Evolutionary conservation across 2,888 invertebrate genomes (phyloP), one percentile per base, ranked within the genome.

Genomic region (Brachypterus glaber): DNA sequence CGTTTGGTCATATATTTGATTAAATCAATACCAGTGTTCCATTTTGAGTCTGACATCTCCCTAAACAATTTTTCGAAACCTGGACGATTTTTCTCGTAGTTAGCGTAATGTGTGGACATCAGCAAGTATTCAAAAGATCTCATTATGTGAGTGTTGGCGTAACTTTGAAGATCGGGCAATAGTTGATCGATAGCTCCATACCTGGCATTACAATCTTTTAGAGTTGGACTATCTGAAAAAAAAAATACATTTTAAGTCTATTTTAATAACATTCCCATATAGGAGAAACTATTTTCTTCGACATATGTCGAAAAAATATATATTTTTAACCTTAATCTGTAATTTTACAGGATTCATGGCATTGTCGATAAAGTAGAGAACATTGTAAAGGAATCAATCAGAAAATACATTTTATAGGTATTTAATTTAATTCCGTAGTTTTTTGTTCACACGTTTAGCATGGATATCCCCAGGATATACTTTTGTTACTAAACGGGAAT

Each of bases 31-130:
- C 76, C 73, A 53, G 82, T 76, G 11, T 76, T 73, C 79, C 87
- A 89, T 3, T 80, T 69, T 8, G 75, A 68, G 50, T 89, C 87
- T 0, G 87, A 82, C 7, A 85, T 63, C 40, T 76, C 75, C 50
- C 76, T 74, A 68, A 82, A 86, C 7, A 86, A 63, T 55, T 79
- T 80, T 51, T 76, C 73, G 64, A 89, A 86, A 3, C 88, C 88
- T 14, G 70, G 74, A 17, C 88, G 72, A 64, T 84, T 81, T 17
- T 77, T 77, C 57, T 80, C 74, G 60, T 79, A 86, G 54, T 82
- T 83, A 52, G 79, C 79, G 63, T 81, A 88, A 62, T 82, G 77
- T 0, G 84, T 76, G 1, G 85, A 73, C 60, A 86, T 73, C 2
- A 86, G 64, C 7, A 88, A 68, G 52, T 80, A 85, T 44, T 86